Percentiles rank a stretch among this genome's conserved stretches.
Conservation (phyloP, 35 echinoderm and acorn worm genomes). For the Heliocidaris erythrogramma region DNA sequence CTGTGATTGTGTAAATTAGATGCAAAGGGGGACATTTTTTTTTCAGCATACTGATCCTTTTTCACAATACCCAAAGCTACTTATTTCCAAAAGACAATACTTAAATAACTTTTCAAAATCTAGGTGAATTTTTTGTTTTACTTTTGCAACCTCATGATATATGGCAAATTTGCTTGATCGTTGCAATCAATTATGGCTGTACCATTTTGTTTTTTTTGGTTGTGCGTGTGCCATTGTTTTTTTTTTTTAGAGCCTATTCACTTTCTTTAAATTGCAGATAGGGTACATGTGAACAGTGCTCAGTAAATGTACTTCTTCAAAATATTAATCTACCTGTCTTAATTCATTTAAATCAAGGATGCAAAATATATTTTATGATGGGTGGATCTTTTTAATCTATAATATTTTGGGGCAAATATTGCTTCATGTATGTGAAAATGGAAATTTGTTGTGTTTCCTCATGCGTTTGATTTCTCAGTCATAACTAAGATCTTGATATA, state of each 20-base stretch:
- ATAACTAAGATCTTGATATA: not conserved
- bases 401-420: not conserved
- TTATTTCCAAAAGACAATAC: not conserved
- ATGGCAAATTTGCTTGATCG: not conserved
- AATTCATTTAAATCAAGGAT: too few relatives aligned
- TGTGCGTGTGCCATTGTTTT: too few relatives aligned
- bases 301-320: not conserved
- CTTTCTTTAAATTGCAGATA: not conserved
- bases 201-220: too few relatives aligned
- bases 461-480: not conserved
- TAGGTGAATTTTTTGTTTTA: not conserved
- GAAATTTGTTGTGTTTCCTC: not conserved
- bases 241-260: too few relatives aligned
- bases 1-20: not conserved
- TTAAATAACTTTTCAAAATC: not conserved
- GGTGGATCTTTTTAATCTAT: too few relatives aligned
- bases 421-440: not conserved
- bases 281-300: not conserved
- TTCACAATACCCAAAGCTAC: not conserved
- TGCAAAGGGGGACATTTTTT: not conserved
- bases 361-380: too few relatives aligned
- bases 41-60: not conserved
- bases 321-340: not conserved
- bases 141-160: not conserved
- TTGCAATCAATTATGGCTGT: not conserved